A percentile compares a stretch with the other conserved stretches of the same genome.
Conservation (phyloP, 2,113 vertebrate genomes). For the Irena cyanogastra region DNA sequence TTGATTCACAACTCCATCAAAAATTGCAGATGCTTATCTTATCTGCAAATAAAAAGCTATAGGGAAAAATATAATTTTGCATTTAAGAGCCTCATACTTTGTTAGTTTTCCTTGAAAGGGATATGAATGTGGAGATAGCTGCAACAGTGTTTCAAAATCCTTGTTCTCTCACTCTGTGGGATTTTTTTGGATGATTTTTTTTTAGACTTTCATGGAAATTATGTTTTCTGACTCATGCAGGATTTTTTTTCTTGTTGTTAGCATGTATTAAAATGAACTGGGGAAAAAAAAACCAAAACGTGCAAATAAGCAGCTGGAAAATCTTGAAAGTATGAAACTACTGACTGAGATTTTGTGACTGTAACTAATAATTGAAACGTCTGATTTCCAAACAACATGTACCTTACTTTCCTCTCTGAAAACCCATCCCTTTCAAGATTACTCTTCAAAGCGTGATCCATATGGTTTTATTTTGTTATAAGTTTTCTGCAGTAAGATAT, state of each 20-base stretch:
- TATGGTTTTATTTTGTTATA: neutral
- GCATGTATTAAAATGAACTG: neutral
- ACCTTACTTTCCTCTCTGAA: neutral
- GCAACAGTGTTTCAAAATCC: neutral
- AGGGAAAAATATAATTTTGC: neutral
- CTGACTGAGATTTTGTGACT: neutral
- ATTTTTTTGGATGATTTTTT: neutral
- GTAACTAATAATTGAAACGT: neutral
- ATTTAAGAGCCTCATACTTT: neutral
- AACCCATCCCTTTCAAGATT: neutral
- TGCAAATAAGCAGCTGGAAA: neutral
- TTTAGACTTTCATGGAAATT: neutral
- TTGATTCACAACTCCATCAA: neutral
- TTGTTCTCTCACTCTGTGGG: neutral
- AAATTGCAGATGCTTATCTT: neutral
- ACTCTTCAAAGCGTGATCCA: neutral
- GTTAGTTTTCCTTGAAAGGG: neutral
- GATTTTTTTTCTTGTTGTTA: neutral
- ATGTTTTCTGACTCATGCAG: neutral
- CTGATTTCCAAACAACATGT: neutral
- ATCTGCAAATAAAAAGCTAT: neutral
- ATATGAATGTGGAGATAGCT: neutral
- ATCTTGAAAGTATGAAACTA: neutral
- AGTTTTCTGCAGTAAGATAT: neutral
- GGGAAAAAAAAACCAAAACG: rapidly evolving